Evolutionary conservation across 2,797 vertebrate species (phyloP), one percentile per base, ranked within the genome.

Genomic region (Limosa lapponica): DNA sequence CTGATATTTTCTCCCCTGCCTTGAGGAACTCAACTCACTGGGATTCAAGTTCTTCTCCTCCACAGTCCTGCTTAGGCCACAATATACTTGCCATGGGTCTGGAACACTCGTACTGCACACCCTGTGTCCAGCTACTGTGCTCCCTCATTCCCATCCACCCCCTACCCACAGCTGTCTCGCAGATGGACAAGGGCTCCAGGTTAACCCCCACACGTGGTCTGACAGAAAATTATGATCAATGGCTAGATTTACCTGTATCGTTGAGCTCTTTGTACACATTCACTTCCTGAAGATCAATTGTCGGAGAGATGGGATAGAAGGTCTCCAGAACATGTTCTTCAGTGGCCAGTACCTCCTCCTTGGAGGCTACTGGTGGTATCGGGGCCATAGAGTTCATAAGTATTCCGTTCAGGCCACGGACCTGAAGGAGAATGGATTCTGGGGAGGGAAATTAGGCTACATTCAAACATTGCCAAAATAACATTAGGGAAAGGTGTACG

Each of bases 291-390:
- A 99, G 98, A 95, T 99, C 98, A 4, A 99, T 99, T 6, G 98
- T 98, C 20, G 99, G 99, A 3, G 98, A 98, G 37, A 99, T 97
- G 10, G 99, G 99, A 75, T 99, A 98, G 94, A 99, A 99, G 11
- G 98, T 97, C 93, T 99, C 98, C 66, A 99, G 96, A 74, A 90
- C 77, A 0, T 99, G 95, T 39, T 93, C 96, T n/a, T 91, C 95
- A 1, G 99, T 99, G 80, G 96, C 93, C 93, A 97, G n/a, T 16
- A 99, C 97, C 83, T 99, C 98, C 67, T 98, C 97, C 81, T 95
- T 95, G 78, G 98, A 98, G 51, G 98, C 98, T 16, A 99, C 57
- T 46, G 97, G 95, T 25, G 98, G 97, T 85, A 99, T 97, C 36
- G 98, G 98, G 62, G 97, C 96, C 98, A 96, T 90, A 74, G 98